A percentile compares a stretch with the other conserved stretches of the same genome.
These are phyloP conservation scores for Pelodytes ibericus DNA, from an alignment of 2,797 vertebrate species.

Conservation along the genomic window DNA sequence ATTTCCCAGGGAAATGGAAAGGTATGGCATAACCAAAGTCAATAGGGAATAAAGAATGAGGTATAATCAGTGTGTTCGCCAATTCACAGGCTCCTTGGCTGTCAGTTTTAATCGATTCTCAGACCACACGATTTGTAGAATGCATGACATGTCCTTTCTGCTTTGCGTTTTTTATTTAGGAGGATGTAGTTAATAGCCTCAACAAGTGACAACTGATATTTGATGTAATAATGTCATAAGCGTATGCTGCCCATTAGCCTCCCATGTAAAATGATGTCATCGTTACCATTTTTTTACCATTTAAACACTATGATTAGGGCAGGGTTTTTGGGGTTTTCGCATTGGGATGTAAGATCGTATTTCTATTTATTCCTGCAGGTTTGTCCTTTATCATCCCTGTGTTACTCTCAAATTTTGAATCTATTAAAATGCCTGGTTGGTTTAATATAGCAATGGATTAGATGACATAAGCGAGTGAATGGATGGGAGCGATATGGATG, in stretches of 20 bases:
- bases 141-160: constrained; percentile 81
- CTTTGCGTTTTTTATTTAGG: constrained; percentile 75
- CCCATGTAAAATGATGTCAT: constrained; percentile 9
- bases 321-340: not conserved
- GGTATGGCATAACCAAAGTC: constrained; percentile 94
- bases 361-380: not conserved
- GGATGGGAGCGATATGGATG: too few relatives aligned
- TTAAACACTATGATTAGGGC: constrained; percentile 9
- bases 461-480: too few relatives aligned
- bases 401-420: too few relatives aligned
- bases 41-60: constrained; percentile 87
- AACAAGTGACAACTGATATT: constrained; percentile 85
- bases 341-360: not conserved
- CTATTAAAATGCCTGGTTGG: too few relatives aligned
- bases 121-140: constrained; percentile 88
- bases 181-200: constrained; percentile 75
- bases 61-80: constrained; percentile 91
- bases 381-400: too few relatives aligned
- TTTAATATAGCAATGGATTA: too few relatives aligned
- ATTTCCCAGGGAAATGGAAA: constrained; percentile 99
- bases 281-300: constrained; percentile 17
- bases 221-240: constrained; percentile 59
- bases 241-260: constrained; percentile 21
- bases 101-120: constrained; percentile 95
- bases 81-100: constrained; percentile 83